phyloP scores from a whole-genome alignment of 2,113 vertebrate genomes.

The Hydrochoerus hydrochaeris region DNA sequence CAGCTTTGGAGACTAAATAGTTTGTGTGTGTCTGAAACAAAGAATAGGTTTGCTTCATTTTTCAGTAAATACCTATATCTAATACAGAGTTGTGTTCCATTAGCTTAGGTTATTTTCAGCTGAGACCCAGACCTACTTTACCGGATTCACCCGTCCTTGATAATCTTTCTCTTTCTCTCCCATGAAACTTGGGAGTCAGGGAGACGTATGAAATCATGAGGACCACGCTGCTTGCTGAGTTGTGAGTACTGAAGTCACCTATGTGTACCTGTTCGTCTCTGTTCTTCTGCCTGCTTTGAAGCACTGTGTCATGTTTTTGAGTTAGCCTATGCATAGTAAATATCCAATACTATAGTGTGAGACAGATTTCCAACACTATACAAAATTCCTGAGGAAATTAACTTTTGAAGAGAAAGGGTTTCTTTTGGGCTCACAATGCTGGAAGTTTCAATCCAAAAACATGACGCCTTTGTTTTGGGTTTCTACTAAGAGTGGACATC shows the following conservation, averaged over 20 bases:
- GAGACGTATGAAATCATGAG: not conserved
- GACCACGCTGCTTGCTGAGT: accelerated
- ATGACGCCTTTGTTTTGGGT: not conserved
- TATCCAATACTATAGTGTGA: not conserved
- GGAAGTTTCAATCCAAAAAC: not conserved
- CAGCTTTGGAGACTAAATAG: not conserved
- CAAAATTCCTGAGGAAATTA: not conserved
- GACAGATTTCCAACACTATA: not conserved
- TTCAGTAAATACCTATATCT: not conserved
- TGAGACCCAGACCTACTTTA: accelerated
- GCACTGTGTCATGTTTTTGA: not conserved
- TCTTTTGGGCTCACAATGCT: not conserved
- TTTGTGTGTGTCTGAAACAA: not conserved
- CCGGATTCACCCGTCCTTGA: not conserved
- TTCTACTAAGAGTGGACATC: not conserved
- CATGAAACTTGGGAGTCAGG: not conserved
- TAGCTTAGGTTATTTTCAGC: not conserved
- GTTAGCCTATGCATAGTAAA: not conserved
- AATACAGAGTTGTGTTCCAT: not conserved
- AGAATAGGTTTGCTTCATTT: not conserved
- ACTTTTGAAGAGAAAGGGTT: not conserved
- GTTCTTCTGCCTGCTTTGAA: not conserved
- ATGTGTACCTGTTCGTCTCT: not conserved
- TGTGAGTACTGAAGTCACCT: not conserved
- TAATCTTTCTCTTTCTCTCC: not conserved